phyloP scores from a whole-genome alignment of 2,113 vertebrate species.

The Nyctereutes procyonoides region DNA sequence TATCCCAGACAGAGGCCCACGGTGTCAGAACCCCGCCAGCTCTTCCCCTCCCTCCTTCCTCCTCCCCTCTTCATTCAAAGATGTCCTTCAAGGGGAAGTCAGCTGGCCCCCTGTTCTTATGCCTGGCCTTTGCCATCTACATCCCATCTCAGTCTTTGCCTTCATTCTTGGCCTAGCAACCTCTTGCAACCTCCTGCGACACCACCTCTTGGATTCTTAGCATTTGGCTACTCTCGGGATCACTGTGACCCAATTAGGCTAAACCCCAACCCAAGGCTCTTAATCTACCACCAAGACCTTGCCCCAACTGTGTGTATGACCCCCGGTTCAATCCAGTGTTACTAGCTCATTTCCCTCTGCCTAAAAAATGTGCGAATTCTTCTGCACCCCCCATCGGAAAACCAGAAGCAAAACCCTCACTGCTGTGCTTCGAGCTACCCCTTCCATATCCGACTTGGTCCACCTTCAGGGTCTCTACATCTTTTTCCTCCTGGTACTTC shows the following conservation, averaged over 20 bases:
- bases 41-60: neutral
- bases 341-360: neutral
- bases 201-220: neutral
- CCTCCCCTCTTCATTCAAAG: neutral
- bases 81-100: neutral
- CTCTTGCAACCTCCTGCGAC: neutral
- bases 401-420: too few species aligned
- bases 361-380: fast-evolving
- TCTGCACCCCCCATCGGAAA: neutral
- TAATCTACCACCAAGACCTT: neutral
- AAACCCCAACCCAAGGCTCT: neutral
- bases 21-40: neutral
- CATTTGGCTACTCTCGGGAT: neutral
- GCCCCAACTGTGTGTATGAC: too few species aligned
- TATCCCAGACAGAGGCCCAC: neutral
- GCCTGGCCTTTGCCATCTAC: neutral
- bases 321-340: neutral
- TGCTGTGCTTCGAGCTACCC: fast-evolving
- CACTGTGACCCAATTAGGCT: neutral
- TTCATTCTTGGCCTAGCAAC: neutral
- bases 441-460: fast-evolving
- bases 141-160: neutral
- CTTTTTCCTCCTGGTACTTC: neutral
- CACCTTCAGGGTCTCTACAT: neutral
- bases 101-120: neutral